phyloP scores from a whole-genome alignment of 2,797 vertebrate genomes.

The Leuciscus waleckii region DNA sequence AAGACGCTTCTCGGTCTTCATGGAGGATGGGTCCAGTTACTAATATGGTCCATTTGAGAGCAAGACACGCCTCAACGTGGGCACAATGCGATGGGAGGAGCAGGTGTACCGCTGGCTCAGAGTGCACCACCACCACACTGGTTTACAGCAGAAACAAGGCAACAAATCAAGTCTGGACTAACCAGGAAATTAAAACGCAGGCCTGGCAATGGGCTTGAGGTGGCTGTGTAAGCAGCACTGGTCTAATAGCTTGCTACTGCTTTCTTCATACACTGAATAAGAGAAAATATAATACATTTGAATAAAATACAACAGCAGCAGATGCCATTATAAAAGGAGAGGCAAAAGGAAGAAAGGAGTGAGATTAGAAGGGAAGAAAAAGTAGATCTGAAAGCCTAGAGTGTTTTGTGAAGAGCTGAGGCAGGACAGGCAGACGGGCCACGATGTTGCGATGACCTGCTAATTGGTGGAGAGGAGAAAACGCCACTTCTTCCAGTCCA shows the following conservation, averaged over 20 bases:
- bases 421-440: conserved; percentile 47
- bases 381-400: conserved; percentile 41
- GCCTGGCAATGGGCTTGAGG: conserved; percentile 31
- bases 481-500: conserved; percentile 48
- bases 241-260: conserved; percentile 66
- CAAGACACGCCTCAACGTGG: conserved; percentile 21
- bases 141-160: conserved; percentile 54
- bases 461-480: conserved; percentile 52
- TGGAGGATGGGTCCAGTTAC: conserved; percentile 48
- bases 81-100: conserved; percentile 41
- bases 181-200: conserved; percentile 35
- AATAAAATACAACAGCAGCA: conserved; percentile 61
- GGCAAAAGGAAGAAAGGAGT: conserved; percentile 32
- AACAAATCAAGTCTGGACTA: conserved; percentile 23
- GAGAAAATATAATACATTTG: conserved; percentile 68
- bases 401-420: conserved; percentile 63
- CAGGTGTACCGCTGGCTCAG: conserved; percentile 51
- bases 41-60: conserved; percentile 48
- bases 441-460: conserved; percentile 44
- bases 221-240: conserved; percentile 51
- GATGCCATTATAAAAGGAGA: conserved; percentile 55
- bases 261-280: conserved; percentile 80
- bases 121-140: conserved; percentile 47
- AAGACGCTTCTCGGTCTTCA: conserved; percentile 15
- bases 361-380: conserved; percentile 44